phyloP scores from a whole-genome alignment of 2,888 invertebrate genomes.

The Sisyra nigra region DNA sequence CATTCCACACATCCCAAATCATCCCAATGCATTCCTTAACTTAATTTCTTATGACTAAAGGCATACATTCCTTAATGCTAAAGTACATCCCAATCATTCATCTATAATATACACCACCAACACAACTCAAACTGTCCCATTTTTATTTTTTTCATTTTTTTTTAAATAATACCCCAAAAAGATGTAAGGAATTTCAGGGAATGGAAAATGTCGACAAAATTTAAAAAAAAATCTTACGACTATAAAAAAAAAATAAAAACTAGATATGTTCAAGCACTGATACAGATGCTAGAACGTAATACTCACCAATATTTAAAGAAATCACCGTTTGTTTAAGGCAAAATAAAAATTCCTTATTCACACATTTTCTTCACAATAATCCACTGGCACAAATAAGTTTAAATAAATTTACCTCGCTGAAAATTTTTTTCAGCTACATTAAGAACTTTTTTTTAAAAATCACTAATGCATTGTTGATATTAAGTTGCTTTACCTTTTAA shows the following conservation, averaged over 20 bases:
- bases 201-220: neutral
- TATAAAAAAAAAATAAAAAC: slow-evolving; percentile 1
- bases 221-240: neutral
- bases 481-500: no score
- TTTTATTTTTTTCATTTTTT: no score
- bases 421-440: slow-evolving; percentile 4
- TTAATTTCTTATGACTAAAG: no score
- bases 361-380: neutral
- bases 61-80: no score
- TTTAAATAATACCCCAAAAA: no score
- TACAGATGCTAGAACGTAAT: slow-evolving; percentile 7
- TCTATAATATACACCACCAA: no score
- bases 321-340: neutral
- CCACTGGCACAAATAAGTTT: neutral
- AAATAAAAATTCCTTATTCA: neutral
- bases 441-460: neutral
- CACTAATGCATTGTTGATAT: neutral
- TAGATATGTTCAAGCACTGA: slow-evolving; percentile 8
- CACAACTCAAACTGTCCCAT: no score
- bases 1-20: no score
- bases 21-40: no score
- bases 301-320: slow-evolving; percentile 5
- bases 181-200: neutral
- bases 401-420: slow-evolving; percentile 5
- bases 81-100: no score